Evolutionary conservation across 1,140 invertebrate genomes (phyloP).

Genomic region (Brachionus angularis): DNA sequence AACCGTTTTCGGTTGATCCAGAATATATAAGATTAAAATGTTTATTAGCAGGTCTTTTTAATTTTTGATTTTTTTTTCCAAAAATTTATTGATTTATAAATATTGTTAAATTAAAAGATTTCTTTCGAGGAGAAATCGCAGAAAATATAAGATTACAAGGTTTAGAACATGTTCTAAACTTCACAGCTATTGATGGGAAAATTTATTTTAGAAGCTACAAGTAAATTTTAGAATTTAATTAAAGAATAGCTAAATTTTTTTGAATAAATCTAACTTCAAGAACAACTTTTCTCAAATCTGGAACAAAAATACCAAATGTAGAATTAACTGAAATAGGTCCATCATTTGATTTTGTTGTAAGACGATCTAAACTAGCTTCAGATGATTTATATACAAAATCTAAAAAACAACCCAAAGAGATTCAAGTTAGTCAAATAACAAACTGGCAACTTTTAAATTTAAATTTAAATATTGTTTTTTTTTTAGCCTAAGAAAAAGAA

Average conservation of each 20-base stretch:
- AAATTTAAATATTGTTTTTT: slow-evolving; percentile 43
- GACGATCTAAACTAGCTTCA: slow-evolving; percentile 80
- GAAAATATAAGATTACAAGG: slow-evolving; percentile 76
- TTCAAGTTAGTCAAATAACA: slow-evolving; percentile 63
- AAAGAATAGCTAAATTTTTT: no score
- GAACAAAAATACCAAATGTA: slow-evolving; percentile 74
- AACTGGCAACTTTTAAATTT: background rate
- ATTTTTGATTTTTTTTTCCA: background rate
- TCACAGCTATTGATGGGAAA: slow-evolving; percentile 73
- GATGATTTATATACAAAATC: slow-evolving; percentile 83
- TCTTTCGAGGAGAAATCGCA: slow-evolving; percentile 80
- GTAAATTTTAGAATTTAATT: slow-evolving; percentile 55
- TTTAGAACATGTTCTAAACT: slow-evolving; percentile 83
- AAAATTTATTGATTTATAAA: background rate
- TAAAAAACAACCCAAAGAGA: slow-evolving; percentile 74
- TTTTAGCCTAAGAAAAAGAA: slow-evolving; percentile 75
- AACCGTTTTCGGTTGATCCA: slow-evolving; percentile 73
- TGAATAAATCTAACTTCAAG: slow-evolving; percentile 58
- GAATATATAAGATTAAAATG: slow-evolving; percentile 79
- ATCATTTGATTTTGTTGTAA: slow-evolving; percentile 76
- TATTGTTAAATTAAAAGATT: slow-evolving; percentile 65
- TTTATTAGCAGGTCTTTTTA: slow-evolving; percentile 64
- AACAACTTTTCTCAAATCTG: slow-evolving; percentile 83
- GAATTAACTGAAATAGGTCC: slow-evolving; percentile 92
- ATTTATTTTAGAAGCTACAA: slow-evolving; percentile 81